These are phyloP conservation scores for Phragmatobia fuliginosa DNA, from an alignment of 2,888 invertebrate genomes.

Conservation along the genomic window DNA sequence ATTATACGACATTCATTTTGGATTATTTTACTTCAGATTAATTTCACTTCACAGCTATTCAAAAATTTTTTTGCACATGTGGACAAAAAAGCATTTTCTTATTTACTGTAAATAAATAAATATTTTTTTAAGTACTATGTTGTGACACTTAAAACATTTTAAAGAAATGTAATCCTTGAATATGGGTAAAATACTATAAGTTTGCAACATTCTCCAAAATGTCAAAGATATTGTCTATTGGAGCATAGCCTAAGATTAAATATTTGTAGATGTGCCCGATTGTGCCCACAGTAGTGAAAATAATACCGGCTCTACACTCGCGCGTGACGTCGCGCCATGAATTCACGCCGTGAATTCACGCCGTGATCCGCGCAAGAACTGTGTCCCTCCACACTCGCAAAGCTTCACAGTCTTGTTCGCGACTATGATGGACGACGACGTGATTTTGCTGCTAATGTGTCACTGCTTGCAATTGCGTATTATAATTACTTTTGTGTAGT, in stretches of 20 bases:
- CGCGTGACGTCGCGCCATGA: too few species aligned
- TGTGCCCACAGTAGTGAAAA: neutral
- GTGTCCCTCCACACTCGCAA: too few species aligned
- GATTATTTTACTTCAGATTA: neutral
- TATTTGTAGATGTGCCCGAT: neutral
- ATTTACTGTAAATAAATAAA: neutral
- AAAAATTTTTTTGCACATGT: neutral
- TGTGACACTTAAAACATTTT: neutral
- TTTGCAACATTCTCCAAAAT: slow-evolving; percentile 6
- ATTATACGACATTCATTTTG: neutral
- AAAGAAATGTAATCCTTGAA: neutral
- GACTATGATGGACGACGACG: too few species aligned
- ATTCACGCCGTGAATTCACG: too few species aligned
- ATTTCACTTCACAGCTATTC: neutral
- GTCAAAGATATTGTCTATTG: slow-evolving; percentile 5
- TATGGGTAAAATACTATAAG: neutral
- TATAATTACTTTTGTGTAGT: too few species aligned
- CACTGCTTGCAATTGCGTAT: too few species aligned
- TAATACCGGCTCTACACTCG: too few species aligned
- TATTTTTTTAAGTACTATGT: neutral
- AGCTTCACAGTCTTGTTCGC: too few species aligned
- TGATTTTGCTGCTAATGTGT: too few species aligned
- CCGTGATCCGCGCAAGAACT: too few species aligned
- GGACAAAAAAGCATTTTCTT: neutral
- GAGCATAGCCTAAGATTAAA: neutral